Evolutionary conservation across 2,888 invertebrate species (phyloP), one percentile per base, ranked within the genome.

Genomic region (Nemoura dubitans): DNA sequence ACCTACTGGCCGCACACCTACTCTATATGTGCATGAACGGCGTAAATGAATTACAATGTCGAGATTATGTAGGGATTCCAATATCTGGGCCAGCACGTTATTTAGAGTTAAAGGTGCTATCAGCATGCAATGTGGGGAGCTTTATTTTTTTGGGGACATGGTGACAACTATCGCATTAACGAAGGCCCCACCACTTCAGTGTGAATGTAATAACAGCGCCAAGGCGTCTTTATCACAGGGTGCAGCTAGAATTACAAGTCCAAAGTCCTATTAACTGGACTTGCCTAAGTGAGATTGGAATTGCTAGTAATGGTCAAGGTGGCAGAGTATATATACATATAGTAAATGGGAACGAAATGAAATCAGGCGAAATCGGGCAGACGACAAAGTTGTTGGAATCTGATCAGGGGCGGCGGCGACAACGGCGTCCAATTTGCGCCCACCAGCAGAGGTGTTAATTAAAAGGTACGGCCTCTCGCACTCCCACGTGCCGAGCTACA

Each of bases 1-100:
- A 81, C 81, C 81, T 81, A 81, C 81, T 81, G 81, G 28, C 81
- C 81, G 3, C 29, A 36, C 36, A 36, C 59, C 59, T 59, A 59
- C 59, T 21, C 16, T 59, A 21, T 10, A 21, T 10, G 59, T 10
- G 59, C 59, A 59, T 21, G 59, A 2, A 59, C 59, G 59, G 59
- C 21, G 21, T 59, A 7, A 59, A 59, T 59, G 59, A 21, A 59
- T 59, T 59, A 59, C 59, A 59, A 21, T 59, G 59, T 59, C 59
- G 59, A 59, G 59, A 59, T 59, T 59, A 59, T 59, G 59, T 36
- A 10, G 59, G 59, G 59, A 59, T 59, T 59, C 16, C 21, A 59
- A 59, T 59, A 59, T 59, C 59, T 59, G 59, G 59, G 59, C 59
- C 59, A 59, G 59, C 59, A 1, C 3, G 59, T 59, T 59, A 59